These are phyloP conservation scores for Platerodrilus igneus DNA, from an alignment of 2,888 invertebrate species.

Conservation along the genomic window DNA sequence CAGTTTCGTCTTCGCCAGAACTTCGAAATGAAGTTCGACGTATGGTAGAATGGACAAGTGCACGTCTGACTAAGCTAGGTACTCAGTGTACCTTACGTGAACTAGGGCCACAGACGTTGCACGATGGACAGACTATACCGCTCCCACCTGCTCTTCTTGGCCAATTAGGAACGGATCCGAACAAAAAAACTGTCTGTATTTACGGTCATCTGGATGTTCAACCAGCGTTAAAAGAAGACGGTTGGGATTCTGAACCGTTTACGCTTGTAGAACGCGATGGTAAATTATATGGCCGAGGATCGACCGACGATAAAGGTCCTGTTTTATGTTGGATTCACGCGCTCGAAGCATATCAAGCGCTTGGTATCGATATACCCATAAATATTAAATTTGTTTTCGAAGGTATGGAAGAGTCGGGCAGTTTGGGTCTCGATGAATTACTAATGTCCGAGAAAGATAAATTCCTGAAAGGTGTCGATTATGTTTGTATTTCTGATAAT, in stretches of 20 bases:
- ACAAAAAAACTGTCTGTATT: conserved; percentile 88
- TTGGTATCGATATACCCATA: conserved; percentile 59
- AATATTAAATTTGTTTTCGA: conserved; percentile 90
- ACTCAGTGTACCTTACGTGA: conserved; percentile 67
- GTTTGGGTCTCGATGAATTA: conserved; percentile 89
- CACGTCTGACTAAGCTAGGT: conserved; percentile 65
- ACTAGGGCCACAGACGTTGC: conserved; percentile 69
- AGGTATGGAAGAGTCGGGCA: conserved; percentile 98
- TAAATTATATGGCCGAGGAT: conserved; percentile 82
- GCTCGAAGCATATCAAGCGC: conserved; percentile 78
- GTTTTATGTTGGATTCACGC: conserved; percentile 95
- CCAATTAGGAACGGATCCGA: conserved; percentile 70
- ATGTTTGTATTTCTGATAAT: conserved; percentile 96
- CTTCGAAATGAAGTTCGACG: conserved; percentile 72
- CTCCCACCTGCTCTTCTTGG: conserved; percentile 85
- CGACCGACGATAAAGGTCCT: conserved; percentile 88
- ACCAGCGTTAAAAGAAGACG: conserved; percentile 87
- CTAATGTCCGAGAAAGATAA: conserved; percentile 66
- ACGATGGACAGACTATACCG: conserved; percentile 66
- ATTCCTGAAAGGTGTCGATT: conserved; percentile 82
- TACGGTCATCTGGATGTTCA: conserved; percentile 99
- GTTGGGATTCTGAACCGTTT: conserved; percentile 96
- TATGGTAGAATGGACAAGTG: conserved; percentile 82
- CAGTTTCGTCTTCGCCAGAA: conserved; percentile 90
- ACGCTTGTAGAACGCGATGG: conserved; percentile 79